Conservation (phyloP, 2,113 vertebrate genomes). For the Microtus ochrogaster region DNA sequence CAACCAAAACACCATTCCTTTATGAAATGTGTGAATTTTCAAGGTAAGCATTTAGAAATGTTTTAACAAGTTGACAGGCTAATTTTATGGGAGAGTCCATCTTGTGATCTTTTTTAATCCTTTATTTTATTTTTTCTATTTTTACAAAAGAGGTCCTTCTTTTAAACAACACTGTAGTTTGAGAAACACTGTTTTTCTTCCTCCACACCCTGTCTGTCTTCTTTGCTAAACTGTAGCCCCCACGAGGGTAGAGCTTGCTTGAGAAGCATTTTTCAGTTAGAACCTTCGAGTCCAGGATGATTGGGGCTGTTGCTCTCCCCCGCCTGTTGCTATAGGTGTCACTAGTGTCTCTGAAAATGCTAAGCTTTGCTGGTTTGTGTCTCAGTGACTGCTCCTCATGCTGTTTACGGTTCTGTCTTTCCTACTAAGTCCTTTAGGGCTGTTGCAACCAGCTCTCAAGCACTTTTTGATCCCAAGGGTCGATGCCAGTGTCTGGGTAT, state of each 20-base stretch:
- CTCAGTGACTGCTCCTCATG: neutral
- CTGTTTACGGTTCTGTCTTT: neutral
- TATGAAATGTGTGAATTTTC: neutral
- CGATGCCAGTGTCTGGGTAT: neutral
- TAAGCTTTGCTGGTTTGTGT: neutral
- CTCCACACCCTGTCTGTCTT: neutral
- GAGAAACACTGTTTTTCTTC: neutral
- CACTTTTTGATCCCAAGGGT: neutral
- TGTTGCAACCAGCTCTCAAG: neutral
- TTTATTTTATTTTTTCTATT: neutral
- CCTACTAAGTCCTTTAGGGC: neutral
- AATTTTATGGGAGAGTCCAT: neutral
- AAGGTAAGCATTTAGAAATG: neutral
- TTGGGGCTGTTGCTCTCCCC: neutral
- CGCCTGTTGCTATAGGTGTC: neutral
- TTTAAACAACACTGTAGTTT: neutral
- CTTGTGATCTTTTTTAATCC: neutral
- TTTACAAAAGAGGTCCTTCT: neutral
- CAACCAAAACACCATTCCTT: neutral
- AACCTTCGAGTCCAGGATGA: neutral
- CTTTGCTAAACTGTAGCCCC: neutral
- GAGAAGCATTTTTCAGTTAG: neutral
- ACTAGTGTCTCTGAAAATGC: conserved; percentile 15
- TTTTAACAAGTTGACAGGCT: neutral
- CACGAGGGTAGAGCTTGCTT: neutral